Evolutionary conservation across 2,888 invertebrate species (phyloP).

Genomic region (Sphaerophoria taeniata): DNA sequence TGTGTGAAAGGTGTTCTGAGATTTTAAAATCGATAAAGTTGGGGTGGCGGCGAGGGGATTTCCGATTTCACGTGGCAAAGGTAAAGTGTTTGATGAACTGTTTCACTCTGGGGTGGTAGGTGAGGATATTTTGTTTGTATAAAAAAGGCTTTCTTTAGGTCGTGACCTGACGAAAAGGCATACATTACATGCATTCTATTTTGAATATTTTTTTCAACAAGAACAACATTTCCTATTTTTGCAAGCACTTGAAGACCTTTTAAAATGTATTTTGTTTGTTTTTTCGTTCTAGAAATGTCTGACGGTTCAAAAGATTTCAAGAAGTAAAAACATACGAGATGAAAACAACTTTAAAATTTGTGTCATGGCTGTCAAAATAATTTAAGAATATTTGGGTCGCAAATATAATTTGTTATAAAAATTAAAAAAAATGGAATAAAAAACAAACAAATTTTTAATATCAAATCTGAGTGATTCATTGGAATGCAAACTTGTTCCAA

Average conservation of each 20-base stretch:
- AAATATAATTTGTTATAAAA: background rate
- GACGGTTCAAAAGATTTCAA: background rate
- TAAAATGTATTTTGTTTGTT: background rate
- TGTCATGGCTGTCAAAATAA: conserved; percentile 12
- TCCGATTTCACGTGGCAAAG: conserved; percentile 6
- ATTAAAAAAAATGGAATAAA: background rate
- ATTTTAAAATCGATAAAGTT: conserved; percentile 25
- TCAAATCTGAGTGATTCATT: background rate
- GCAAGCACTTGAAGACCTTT: too few species aligned
- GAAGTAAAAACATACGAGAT: too few species aligned
- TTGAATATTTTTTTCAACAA: too few species aligned
- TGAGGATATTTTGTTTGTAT: background rate
- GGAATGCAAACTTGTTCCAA: background rate
- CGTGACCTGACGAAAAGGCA: too few species aligned
- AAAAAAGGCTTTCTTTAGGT: background rate
- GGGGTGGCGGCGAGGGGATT: background rate
- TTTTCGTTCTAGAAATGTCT: background rate
- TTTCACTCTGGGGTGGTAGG: background rate
- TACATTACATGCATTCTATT: too few species aligned
- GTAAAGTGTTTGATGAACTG: conserved; percentile 6
- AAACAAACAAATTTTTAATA: background rate
- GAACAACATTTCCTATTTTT: too few species aligned
- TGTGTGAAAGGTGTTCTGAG: conserved; percentile 18
- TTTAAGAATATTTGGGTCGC: too few species aligned
- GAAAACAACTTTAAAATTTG: conserved; percentile 1